Percentiles rank a stretch among this genome's conserved stretches.
Conservation (phyloP, 2,113 vertebrate genomes). For the Sebastes schlegelii region DNA sequence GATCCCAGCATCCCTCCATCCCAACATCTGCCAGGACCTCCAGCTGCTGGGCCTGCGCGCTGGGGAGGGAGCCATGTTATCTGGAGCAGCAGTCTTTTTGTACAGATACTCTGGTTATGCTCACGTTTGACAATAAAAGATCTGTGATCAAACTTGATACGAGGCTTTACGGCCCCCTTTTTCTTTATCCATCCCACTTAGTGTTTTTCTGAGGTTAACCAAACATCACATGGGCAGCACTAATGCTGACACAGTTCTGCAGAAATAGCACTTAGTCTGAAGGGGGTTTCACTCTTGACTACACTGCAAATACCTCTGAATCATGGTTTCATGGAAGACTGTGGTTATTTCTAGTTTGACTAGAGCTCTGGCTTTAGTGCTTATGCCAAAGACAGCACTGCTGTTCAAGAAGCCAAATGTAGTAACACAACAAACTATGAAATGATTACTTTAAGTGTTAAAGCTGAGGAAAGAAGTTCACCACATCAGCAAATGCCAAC, state of each 20-base stretch:
- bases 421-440: not conserved
- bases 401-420: not conserved
- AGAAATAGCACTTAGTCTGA: slow-evolving; percentile 1
- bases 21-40: slow-evolving; percentile 57
- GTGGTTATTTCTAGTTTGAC: slow-evolving; percentile 5
- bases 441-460: slow-evolving; percentile 4
- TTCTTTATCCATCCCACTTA: not conserved
- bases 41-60: slow-evolving; percentile 64
- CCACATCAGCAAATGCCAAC: not conserved
- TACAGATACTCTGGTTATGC: slow-evolving; percentile 82
- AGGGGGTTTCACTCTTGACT: not conserved
- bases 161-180: not conserved
- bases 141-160: slow-evolving; percentile 64
- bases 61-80: slow-evolving; percentile 64
- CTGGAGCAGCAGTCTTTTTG: slow-evolving; percentile 76
- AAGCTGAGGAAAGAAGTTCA: not conserved
- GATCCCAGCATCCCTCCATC: slow-evolving; percentile 46
- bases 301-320: not conserved
- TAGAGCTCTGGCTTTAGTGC: not conserved
- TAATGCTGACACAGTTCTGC: slow-evolving; percentile 23
- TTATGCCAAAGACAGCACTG: not conserved
- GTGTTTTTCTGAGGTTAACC: slow-evolving; percentile 3
- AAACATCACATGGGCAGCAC: not conserved
- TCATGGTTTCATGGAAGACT: slow-evolving; percentile 1
- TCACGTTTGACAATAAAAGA: slow-evolving; percentile 84